Base-by-base conservation (phyloP, 2,888 invertebrate genomes). In the Myopa tessellatipennis region DNA sequence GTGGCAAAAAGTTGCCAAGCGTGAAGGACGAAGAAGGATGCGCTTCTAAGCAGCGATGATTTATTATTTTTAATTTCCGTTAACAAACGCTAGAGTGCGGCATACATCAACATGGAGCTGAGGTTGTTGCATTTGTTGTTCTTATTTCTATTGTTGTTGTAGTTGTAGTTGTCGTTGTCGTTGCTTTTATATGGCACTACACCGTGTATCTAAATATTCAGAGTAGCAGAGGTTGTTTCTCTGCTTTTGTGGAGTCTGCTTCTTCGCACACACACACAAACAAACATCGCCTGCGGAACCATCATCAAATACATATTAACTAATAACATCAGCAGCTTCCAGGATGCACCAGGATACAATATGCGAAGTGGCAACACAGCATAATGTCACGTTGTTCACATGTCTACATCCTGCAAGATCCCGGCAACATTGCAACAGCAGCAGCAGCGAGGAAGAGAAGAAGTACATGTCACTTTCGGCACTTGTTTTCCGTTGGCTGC, bases 61-160 rank as follows among this genome's bases (percentile, higher is more conserved):
- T 88, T 88, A 88, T 87, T 85, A 82, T 79, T 87, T 88, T 88
- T 88, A 88, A 88, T 88, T 88, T 88, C 87, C 87, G 80, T 81
- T 83, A 81, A 81, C 38, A 8, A 82, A 81, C 81, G 80, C 81
- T 83, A 10, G 83, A 82, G 83, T 82, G 82, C 75, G 34, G 55
- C 67, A 63, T 63, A 52, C 45, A 38, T 52, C 74, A 67, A 65
- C 16, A 72, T 10, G 0, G n/a, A 14, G 60, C 10, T 55, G n/a
- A 18, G 4, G 50, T 18, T 12, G 55, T n/a, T 26, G 70, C 4
- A 18, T 14, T 45, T 14, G 70, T 7, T 60, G 60, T 26, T 45
- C 7, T 45, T 45, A 45, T 45, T 6, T 45, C 26, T 6, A 3
- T 45, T 72, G 72, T 50, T 50, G 69, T 34, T 50, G 18, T 16